Base-by-base conservation (phyloP, 2,888 invertebrate genomes). In the Lepidocyrtinus sp. region DNA sequence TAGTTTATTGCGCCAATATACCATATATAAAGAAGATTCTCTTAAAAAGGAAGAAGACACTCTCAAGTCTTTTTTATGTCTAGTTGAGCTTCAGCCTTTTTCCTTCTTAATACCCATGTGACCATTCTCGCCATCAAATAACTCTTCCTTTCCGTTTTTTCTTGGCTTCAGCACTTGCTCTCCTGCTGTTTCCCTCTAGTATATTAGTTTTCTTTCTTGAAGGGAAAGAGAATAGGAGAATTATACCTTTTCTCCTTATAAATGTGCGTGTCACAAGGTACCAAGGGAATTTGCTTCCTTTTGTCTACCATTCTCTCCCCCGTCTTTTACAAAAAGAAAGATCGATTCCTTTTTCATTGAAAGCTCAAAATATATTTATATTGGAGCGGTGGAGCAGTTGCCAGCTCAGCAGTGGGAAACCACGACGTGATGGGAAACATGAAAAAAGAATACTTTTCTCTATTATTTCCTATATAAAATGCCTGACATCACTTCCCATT, bases 81-180 rank as follows among this genome's bases (percentile, higher is more conserved):
- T 36, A 36, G 36, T 36, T 36, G 5, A 12, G 68, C 78, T 79
- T 79, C 73, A 79, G 78, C 73, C 78, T 73, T 79, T 79, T 55
- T 79, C 69, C n/a, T 73, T 55, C 64, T 73, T 79, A 79, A 79
- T 79, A 79, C 78, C 73, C 78, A 69, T 79, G 78, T 79, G 78
- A 79, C 73, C 78, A 79, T 79, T 79, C 78, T 79, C 73, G 69
- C 78, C 73, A 79, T 79, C 78, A 79, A 79, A 79, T 79, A 73
- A 79, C 78, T 79, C 78, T 79, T 77, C 70, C 22, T 70, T 64
- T 55, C 22, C 27, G 46, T 70, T 69, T 55, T 25, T 63, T 27
- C 45, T 45, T 71, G 55, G 71, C 71, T 71, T 71, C 73, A 26
- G 62, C 69, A 36, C 68, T 22, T 36, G 62, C 62, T 67, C 71